Evolutionary conservation across 2,113 vertebrate genomes (phyloP).

Genomic region (Toxostoma redivivum): DNA sequence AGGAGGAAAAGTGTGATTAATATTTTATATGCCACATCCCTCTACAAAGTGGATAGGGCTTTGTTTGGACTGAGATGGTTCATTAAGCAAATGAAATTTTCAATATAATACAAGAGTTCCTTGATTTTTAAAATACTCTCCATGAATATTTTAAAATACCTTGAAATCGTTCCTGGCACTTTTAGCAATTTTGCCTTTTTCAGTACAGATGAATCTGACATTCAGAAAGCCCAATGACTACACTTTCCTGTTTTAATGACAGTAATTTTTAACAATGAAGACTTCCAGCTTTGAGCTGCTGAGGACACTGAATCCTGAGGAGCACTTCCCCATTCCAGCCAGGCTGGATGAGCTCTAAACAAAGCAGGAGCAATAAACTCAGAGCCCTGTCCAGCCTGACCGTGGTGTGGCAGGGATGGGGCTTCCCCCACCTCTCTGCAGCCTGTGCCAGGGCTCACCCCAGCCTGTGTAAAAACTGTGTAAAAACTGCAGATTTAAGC

Average conservation of each 20-base stretch:
- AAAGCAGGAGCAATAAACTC: background rate
- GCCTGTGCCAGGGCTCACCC: background rate
- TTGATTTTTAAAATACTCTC: background rate
- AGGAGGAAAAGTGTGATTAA: background rate
- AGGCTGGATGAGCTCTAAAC: background rate
- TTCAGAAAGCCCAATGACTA: background rate
- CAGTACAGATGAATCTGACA: background rate
- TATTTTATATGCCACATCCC: background rate
- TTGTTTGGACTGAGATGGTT: background rate
- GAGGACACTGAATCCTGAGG: background rate
- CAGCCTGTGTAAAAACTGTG: background rate
- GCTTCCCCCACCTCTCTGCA: background rate
- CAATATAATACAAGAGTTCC: background rate
- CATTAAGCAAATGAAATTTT: background rate
- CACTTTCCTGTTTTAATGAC: background rate
- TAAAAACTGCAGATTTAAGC: too few species aligned
- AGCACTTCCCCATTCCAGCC: background rate
- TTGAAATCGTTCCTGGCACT: background rate
- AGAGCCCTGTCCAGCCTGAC: background rate
- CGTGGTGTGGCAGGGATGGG: background rate
- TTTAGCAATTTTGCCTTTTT: background rate
- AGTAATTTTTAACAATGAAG: background rate
- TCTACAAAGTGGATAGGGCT: background rate
- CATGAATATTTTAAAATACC: background rate
- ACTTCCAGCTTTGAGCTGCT: background rate